Base-by-base conservation (phyloP, 2,888 invertebrate species). In the Cataglyphis albicans region DNA sequence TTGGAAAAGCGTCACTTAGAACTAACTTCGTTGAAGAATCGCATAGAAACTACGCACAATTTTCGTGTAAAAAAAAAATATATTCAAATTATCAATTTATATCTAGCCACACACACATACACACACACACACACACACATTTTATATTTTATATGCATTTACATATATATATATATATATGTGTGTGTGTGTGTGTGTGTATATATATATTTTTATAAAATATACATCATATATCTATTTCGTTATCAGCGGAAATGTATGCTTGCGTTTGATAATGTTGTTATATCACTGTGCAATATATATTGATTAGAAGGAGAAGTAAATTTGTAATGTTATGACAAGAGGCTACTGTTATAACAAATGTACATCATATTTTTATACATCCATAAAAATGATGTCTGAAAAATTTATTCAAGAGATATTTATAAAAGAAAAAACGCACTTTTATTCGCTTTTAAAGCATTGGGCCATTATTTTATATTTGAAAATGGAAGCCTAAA, bases 21-120 rank as follows among this genome's bases (percentile, higher is more conserved):
- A 44, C 12, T n/a, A 18, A 32, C 10, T 9, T 9, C 25, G 32
- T 18, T 21, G n/a, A 41, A 38, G 76, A 57, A 55, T 3, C 15
- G 10, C 29, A 52, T 63, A 32, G 6, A 29, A 76, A 55, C 38
- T 38, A 29, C 29, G 32, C 32, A 1, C 21, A 44, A 44, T 44
- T 44, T 25, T 61, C 32, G 15, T 35, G 21, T 12, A n/a, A 10
- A 3, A n/a, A 35, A 63, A 63, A 44, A 61, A 61, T 9, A n/a
- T 18, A 29, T 18, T 57, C 29, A 6, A 67, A 76, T 76, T 38
- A 21, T 63, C 44, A 74, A 55, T 74, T 73, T 73, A 73, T n/a
- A 52, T 61, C 35, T 35, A 63, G 59, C 21, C 55, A 10, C 0
- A 41, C 10, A 41, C 3, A 41, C 1, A 41, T 0, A 41, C 10